Evolutionary conservation across 2,888 invertebrate genomes (phyloP).

Genomic region (Xylota segnis): DNA sequence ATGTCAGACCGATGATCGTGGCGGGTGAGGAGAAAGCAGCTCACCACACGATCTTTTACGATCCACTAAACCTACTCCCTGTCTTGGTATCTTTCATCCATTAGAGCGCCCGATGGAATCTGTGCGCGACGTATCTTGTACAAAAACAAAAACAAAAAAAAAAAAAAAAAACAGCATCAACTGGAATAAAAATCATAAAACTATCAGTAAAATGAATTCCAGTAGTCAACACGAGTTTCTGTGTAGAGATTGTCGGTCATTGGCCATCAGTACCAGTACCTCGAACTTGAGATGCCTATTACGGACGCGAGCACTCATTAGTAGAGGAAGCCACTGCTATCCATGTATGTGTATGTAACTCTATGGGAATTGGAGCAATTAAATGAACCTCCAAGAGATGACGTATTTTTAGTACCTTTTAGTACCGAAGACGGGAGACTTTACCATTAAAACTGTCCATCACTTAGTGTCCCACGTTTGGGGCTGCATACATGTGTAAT

Average conservation of each 20-base stretch:
- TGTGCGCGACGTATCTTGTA: slow-evolving; percentile 54
- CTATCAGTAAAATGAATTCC: slow-evolving; percentile 68
- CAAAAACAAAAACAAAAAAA: slow-evolving; percentile 12
- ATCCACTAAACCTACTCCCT: slow-evolving; percentile 54
- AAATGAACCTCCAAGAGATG: slow-evolving; percentile 43
- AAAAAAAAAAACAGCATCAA: slow-evolving; percentile 21
- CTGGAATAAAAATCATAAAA: slow-evolving; percentile 60
- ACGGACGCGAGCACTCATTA: slow-evolving; percentile 45
- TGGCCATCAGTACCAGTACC: slow-evolving; percentile 61
- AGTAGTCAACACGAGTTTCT: slow-evolving; percentile 52
- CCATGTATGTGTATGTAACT: slow-evolving; percentile 15
- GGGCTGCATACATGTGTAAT: slow-evolving; percentile 32
- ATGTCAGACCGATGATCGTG: not conserved
- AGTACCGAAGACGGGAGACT: slow-evolving; percentile 14
- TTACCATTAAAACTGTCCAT: slow-evolving; percentile 52
- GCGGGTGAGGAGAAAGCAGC: not conserved
- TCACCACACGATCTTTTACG: slow-evolving; percentile 44
- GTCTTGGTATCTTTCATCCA: slow-evolving; percentile 47
- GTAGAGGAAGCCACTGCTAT: slow-evolving; percentile 20
- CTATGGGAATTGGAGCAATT: slow-evolving; percentile 76
- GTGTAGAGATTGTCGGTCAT: slow-evolving; percentile 68
- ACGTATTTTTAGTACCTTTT: slow-evolving; percentile 35
- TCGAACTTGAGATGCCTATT: slow-evolving; percentile 38
- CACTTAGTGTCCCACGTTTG: slow-evolving; percentile 43
- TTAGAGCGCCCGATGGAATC: slow-evolving; percentile 57